These are phyloP conservation scores for Orchesellides sinensis DNA, from an alignment of 2,888 invertebrate genomes.

Conservation along the genomic window DNA sequence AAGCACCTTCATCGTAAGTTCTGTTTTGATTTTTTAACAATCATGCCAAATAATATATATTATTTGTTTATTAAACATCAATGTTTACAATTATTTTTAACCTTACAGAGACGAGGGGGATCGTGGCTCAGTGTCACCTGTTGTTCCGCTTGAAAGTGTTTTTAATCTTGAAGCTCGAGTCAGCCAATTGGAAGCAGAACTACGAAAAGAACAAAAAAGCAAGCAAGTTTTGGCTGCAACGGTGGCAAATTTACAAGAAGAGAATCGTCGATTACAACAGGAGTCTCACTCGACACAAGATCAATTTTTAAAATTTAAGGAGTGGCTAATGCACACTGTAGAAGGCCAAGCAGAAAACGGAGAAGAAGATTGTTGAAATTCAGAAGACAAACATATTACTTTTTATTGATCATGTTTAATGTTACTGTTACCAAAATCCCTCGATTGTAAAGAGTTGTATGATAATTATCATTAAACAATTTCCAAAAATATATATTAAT, in stretches of 20 bases:
- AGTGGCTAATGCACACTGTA: slow-evolving; percentile 69
- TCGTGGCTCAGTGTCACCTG: slow-evolving; percentile 45
- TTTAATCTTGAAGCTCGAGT: slow-evolving; percentile 75
- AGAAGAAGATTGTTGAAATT: slow-evolving; percentile 57
- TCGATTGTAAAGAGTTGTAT: slow-evolving; percentile 10
- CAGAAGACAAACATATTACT: background rate
- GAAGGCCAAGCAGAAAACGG: slow-evolving; percentile 57
- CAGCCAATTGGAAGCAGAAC: slow-evolving; percentile 80
- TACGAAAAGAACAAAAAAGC: slow-evolving; percentile 81
- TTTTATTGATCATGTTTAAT: background rate
- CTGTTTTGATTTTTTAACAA: too few relatives aligned
- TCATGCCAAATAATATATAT: background rate
- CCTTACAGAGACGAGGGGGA: slow-evolving; percentile 54
- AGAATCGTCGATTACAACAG: slow-evolving; percentile 91
- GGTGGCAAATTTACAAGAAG: slow-evolving; percentile 84
- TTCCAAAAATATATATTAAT: background rate
- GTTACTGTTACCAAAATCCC: slow-evolving; percentile 38
- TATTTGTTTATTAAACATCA: background rate
- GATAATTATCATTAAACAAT: background rate
- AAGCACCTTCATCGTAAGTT: slow-evolving; percentile 58
- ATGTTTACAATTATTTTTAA: background rate
- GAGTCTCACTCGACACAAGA: slow-evolving; percentile 95
- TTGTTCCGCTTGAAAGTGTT: slow-evolving; percentile 73
- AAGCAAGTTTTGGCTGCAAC: slow-evolving; percentile 83
- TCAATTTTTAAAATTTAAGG: slow-evolving; percentile 73